phyloP scores from a whole-genome alignment of 2,797 vertebrate species.

The Phataginus tetradactyla region DNA sequence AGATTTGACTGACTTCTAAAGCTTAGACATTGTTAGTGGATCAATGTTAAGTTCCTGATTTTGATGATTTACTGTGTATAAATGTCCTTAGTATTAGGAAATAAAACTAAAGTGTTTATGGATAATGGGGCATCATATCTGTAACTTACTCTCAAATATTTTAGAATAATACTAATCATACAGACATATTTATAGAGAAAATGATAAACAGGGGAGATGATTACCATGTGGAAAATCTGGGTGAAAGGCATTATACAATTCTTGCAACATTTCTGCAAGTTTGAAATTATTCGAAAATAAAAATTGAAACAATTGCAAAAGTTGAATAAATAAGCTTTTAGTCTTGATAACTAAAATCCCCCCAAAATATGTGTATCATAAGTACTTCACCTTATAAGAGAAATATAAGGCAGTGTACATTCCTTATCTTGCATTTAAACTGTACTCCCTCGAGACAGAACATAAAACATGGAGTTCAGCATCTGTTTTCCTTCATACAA shows the following conservation, averaged over 20 bases:
- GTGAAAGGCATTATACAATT: neutral
- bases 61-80: neutral
- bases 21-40: neutral
- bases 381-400: constrained; percentile 34
- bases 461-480: neutral
- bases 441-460: neutral
- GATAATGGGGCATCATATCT: neutral
- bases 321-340: neutral
- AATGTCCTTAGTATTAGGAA: neutral
- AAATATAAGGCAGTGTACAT: neutral
- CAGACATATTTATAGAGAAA: neutral
- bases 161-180: neutral
- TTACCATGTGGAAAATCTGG: neutral
- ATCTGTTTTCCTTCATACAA: neutral
- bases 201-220: neutral
- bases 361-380: neutral
- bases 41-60: neutral
- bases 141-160: neutral
- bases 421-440: constrained; percentile 47
- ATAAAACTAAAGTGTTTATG: neutral
- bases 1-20: neutral
- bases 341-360: neutral
- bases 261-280: neutral
- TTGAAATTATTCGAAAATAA: neutral
- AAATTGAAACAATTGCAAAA: neutral